These are phyloP conservation scores for Anguilla rostrata DNA, from an alignment of 2,113 vertebrate genomes.

Conservation along the genomic window DNA sequence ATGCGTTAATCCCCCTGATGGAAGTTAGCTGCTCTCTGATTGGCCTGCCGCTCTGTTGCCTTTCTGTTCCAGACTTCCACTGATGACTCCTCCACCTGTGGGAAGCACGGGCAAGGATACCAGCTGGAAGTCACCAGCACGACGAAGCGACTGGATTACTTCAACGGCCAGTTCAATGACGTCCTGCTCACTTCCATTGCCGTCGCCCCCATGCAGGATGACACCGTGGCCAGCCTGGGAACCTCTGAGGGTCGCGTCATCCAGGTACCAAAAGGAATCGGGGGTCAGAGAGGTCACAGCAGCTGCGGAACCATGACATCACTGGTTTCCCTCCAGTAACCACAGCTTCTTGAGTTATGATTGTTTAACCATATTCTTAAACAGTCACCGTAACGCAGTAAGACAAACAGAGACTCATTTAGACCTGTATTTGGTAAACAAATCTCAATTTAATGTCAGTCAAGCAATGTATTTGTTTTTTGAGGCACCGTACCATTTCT, in stretches of 20 bases:
- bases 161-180: conserved; percentile 81
- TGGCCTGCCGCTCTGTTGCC: conserved; percentile 36
- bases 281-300: not conserved
- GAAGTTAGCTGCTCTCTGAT: not conserved
- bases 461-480: not conserved
- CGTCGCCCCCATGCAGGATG: conserved; percentile 74
- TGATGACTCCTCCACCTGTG: conserved; percentile 80
- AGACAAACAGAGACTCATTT: not conserved
- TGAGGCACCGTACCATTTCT: not conserved
- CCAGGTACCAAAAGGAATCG: conserved; percentile 72
- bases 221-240: conserved; percentile 87
- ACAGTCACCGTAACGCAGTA: not conserved
- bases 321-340: not conserved
- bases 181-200: conserved; percentile 87
- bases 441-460: not conserved
- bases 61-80: conserved; percentile 79
- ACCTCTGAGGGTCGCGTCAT: conserved; percentile 87
- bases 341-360: not conserved
- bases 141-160: conserved; percentile 86
- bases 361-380: not conserved
- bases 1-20: not conserved
- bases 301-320: not conserved
- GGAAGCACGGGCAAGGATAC: conserved; percentile 82
- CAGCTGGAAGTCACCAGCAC: conserved; percentile 87
- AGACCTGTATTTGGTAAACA: not conserved